Base-by-base conservation (phyloP, 2,797 vertebrate genomes). In the Amblyraja radiata region DNA sequence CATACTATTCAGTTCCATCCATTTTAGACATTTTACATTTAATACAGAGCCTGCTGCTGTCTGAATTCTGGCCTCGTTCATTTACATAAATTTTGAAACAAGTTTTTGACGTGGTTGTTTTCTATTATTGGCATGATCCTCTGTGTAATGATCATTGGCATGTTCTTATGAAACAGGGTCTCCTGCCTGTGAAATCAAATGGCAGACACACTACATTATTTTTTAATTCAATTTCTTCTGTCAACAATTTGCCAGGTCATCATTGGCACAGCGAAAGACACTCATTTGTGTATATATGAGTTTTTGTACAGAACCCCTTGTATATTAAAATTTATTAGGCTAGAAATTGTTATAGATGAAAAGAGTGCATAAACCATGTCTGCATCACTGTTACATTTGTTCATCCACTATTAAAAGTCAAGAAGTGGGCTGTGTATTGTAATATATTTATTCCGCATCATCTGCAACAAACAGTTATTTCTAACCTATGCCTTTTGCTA, bases 251-350 rank as follows among this genome's bases (percentile, higher is more conserved):
- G 32, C 63, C 32, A 63, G 61, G 65, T 88, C 14, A 88, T 0
- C n/a, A 88, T 16, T 23, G 84, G 28, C 28, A 88, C 36, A 88
- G n/a, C 88, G 1, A 65, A n/a, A 88, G 84, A 16, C 32, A 7
- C 61, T 88, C 63, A 10, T 68, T 88, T 68, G 16, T 88, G 63
- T 88, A 32, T 36, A 23, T 21, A 68, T 88, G 61, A 68, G 63
- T 68, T 88, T 32, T 36, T 88, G 28, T 23, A 8, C 32, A 88
- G n/a, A 78, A 78, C 36, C 10, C 77, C 77, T 36, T 36, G 16
- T 16, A 36, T 14, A n/a, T 88, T 88, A 68, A 88, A 63, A 88
- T 68, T 88, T n/a, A 88, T 88, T 86, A 13, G 83, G 83, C 58
- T 86, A 86, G n/a, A 86, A 86, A n/a, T 86, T 86, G 63, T 58